Evolutionary conservation across 2,888 invertebrate genomes (phyloP), one percentile per base, ranked within the genome.

Genomic region (Stenichneumon culpator): DNA sequence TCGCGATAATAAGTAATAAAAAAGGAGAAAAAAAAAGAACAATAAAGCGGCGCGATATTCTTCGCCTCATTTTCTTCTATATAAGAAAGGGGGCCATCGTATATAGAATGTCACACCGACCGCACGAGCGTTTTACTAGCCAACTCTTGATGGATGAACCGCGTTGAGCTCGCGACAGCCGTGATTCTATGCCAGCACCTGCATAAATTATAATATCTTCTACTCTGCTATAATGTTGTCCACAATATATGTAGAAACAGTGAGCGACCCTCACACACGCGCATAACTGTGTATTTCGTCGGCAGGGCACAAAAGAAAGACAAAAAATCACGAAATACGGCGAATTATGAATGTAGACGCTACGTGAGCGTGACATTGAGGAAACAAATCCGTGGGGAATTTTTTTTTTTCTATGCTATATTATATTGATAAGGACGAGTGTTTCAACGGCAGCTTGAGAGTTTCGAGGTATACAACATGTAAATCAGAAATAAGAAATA

Each of bases 111-210:
- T 87, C 69, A 67, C 79, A 14, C 60, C 60, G 83, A 63, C 54
- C 83, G 78, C 70, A 80, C 68, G 82, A 87, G 81, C 85, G 83
- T 85, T 85, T 39, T 79, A 72, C 70, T 54, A 67, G 72, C 57
- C 77, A 84, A 88, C 89, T 88, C 75, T 90, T 92, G 91, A 91
- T 89, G 91, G 90, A 91, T 91, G 91, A 89, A 88, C 87, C 88
- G 85, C 88, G 87, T 79, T 78, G 77, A 67, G 79, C 74, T 79
- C 68, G 78, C 82, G 82, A 85, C 77, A 83, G 70, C 72, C 75
- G 77, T 72, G 86, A 85, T 86, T 88, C 87, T 86, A 86, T 86
- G 84, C 82, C 78, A 57, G 80, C 87, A 84, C 88, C 88, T 86
- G 86, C 84, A 87, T 86, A 85, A 69, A 86, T 87, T 87, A 86